A percentile compares a stretch with the other conserved stretches of the same genome.
These are phyloP conservation scores for Pogonomyrmex californicus DNA, from an alignment of 1,140 invertebrate species.

Conservation along the genomic window DNA sequence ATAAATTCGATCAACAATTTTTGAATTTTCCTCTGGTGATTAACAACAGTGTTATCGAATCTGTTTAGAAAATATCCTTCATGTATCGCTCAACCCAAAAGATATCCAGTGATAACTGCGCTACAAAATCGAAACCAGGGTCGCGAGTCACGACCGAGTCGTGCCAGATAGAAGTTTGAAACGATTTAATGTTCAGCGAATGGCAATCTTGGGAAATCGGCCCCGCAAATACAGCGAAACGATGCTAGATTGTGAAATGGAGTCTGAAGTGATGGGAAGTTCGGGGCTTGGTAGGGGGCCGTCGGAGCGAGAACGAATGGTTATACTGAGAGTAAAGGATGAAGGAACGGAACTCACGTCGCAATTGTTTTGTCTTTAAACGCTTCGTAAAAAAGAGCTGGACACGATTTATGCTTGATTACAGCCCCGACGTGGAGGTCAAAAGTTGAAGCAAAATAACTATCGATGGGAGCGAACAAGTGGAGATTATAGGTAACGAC, in stretches of 20 bases:
- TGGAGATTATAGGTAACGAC: conserved; percentile 83
- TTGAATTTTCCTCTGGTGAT: background rate
- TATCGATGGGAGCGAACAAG: conserved; percentile 78
- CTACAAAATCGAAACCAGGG: conserved; percentile 40
- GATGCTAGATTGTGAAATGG: conserved; percentile 36
- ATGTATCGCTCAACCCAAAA: background rate
- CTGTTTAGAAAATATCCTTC: no score
- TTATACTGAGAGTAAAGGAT: background rate
- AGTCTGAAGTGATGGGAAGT: background rate
- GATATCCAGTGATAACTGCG: background rate
- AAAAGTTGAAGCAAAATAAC: conserved; percentile 82
- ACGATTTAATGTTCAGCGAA: conserved; percentile 74
- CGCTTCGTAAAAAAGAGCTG: conserved; percentile 80
- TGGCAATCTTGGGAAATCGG: conserved; percentile 74
- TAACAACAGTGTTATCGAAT: background rate
- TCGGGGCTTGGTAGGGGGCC: conserved; percentile 10
- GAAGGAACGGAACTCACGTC: conserved; percentile 26
- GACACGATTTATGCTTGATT: conserved; percentile 84
- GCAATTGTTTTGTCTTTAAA: conserved; percentile 80
- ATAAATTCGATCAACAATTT: background rate
- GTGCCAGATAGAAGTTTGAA: conserved; percentile 62
- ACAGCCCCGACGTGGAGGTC: conserved; percentile 79
- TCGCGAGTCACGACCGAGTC: conserved; percentile 63
- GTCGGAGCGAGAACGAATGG: conserved; percentile 47
- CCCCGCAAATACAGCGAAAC: conserved; percentile 59